phyloP scores from a whole-genome alignment of 1,140 invertebrate species.

The Drosophila tropicalis region DNA sequence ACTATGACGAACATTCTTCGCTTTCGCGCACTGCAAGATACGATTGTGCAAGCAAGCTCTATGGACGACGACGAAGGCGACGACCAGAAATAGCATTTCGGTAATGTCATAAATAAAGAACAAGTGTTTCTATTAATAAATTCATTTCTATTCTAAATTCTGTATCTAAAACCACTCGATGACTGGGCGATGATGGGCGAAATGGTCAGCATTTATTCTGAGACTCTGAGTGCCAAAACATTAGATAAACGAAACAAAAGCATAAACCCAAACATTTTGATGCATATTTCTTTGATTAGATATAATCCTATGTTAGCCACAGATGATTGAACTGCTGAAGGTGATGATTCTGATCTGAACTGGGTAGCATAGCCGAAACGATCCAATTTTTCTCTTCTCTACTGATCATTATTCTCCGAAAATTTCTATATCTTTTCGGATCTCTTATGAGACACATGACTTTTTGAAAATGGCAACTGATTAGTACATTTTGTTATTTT shows the following conservation, averaged over 20 bases:
- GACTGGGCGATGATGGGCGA: not conserved
- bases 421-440: no score
- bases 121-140: conserved; percentile 21
- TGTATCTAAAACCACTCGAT: conserved; percentile 16
- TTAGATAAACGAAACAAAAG: not conserved
- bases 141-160: conserved; percentile 6
- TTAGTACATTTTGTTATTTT: no score
- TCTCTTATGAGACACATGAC: no score
- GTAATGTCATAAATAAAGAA: conserved; percentile 21
- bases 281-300: conserved; percentile 2
- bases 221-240: conserved; percentile 7
- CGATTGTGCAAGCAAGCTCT: not conserved
- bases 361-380: no score
- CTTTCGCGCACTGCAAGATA: not conserved
- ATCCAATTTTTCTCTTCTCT: no score
- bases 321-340: not conserved
- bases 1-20: not conserved
- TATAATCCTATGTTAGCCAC: not conserved
- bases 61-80: not conserved
- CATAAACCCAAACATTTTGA: not conserved
- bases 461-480: no score
- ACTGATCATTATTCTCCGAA: no score
- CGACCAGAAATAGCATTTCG: conserved; percentile 14
- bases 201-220: conserved; percentile 8
- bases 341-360: no score